Percentiles rank a stretch among this genome's conserved stretches.
phyloP scores from a whole-genome alignment of 2,888 invertebrate genomes.

The Calephelis perditalis region DNA sequence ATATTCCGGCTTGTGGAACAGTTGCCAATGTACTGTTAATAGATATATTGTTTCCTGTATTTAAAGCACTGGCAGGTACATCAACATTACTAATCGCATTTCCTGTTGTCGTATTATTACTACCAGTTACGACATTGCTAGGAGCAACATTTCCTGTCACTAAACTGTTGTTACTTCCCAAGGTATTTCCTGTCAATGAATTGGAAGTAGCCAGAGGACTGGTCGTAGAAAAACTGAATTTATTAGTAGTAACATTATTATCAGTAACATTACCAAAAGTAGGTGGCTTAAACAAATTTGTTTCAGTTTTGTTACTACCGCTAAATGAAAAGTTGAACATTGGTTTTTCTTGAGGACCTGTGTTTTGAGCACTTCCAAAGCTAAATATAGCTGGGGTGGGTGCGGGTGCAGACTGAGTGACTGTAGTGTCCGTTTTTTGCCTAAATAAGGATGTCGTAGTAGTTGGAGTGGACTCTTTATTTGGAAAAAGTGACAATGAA shows the following conservation, averaged over 20 bases:
- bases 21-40: constrained; percentile 25
- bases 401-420: constrained; percentile 16
- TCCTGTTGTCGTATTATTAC: constrained; percentile 23
- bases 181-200: constrained; percentile 18
- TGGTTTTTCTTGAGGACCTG: constrained; percentile 41
- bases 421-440: constrained; percentile 6
- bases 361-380: constrained; percentile 39
- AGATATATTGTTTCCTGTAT: constrained; percentile 33
- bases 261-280: constrained; percentile 34
- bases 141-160: constrained; percentile 22
- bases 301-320: constrained; percentile 35
- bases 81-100: constrained; percentile 33
- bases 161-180: constrained; percentile 21
- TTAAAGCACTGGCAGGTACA: constrained; percentile 32
- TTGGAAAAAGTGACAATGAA: constrained; percentile 36
- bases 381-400: constrained; percentile 42
- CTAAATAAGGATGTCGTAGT: constrained; percentile 22
- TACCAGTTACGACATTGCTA: constrained; percentile 21
- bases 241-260: constrained; percentile 21
- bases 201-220: constrained; percentile 19
- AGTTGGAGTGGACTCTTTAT: constrained; percentile 26
- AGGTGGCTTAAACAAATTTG: constrained; percentile 34
- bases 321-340: constrained; percentile 54
- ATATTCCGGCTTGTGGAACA: constrained; percentile 33
- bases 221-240: constrained; percentile 28